Conservation (phyloP, 35 echinoderm and acorn worm species). For the Heliocidaris tuberculata region DNA sequence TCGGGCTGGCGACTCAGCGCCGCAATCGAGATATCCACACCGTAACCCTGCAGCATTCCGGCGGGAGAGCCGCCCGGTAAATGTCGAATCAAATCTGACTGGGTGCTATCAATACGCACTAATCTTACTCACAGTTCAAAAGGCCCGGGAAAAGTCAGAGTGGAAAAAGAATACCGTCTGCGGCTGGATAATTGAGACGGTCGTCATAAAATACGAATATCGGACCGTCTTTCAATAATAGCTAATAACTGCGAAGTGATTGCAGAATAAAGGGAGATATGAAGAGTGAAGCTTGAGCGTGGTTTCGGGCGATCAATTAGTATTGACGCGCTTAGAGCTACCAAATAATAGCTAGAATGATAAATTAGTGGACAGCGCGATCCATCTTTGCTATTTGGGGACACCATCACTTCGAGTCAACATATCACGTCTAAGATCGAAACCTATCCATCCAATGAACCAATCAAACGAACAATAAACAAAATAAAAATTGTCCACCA, state of each 20-base stretch:
- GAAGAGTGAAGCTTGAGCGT: background rate
- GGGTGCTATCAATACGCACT: slow-evolving; percentile 16
- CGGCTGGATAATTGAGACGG: slow-evolving; percentile 10
- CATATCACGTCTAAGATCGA: background rate
- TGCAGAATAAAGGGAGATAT: background rate
- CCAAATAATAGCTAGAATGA: slow-evolving; percentile 40
- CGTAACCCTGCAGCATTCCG: slow-evolving; percentile 27
- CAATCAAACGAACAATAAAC: background rate
- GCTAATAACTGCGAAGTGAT: slow-evolving; percentile 50
- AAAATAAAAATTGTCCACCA: background rate
- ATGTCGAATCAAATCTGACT: slow-evolving; percentile 28
- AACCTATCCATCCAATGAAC: background rate
- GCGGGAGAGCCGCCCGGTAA: slow-evolving; percentile 29
- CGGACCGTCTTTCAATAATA: slow-evolving; percentile 42
- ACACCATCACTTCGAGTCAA: slow-evolving; percentile 38
- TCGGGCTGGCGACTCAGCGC: slow-evolving; percentile 39
- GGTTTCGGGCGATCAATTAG: slow-evolving; percentile 26
- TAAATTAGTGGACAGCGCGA: slow-evolving; percentile 1
- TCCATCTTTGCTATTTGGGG: slow-evolving; percentile 32
- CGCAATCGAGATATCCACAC: slow-evolving; percentile 35
- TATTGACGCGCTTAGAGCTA: slow-evolving; percentile 43
- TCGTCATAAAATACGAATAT: slow-evolving; percentile 36
- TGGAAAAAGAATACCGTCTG: slow-evolving; percentile 16
- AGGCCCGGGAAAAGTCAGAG: slow-evolving; percentile 19
- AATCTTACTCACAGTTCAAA: slow-evolving; percentile 40